Percentiles rank a stretch among this genome's conserved stretches.
Evolutionary conservation across 2,888 invertebrate species (phyloP).

Genomic region (Lysandra bellargus): DNA sequence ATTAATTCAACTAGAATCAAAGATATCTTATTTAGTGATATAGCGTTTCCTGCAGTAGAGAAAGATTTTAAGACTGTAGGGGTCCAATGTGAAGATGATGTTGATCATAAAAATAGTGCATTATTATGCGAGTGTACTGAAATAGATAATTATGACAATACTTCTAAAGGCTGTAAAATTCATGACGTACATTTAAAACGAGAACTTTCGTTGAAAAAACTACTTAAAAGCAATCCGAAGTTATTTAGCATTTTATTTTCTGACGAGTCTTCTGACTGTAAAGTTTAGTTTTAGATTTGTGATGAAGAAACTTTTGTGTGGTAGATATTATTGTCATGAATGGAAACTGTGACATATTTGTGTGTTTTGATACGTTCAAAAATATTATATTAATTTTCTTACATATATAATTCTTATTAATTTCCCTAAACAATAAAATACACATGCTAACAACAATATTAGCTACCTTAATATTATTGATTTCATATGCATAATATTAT

Average conservation of each 20-base stretch:
- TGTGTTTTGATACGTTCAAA: no score
- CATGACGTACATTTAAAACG: conserved; percentile 51
- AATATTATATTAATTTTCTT: no score
- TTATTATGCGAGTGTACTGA: conserved; percentile 52
- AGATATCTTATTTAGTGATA: conserved; percentile 49
- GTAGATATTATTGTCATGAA: not conserved
- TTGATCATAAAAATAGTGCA: conserved; percentile 40
- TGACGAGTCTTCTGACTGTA: conserved; percentile 63
- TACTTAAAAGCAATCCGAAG: conserved; percentile 58
- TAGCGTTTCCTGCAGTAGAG: conserved; percentile 59
- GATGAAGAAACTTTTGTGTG: not conserved
- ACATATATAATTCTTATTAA: no score
- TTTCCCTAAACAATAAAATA: no score
- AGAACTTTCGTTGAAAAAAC: conserved; percentile 51
- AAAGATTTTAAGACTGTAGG: conserved; percentile 54
- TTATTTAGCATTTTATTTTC: conserved; percentile 61
- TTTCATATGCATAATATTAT: no score
- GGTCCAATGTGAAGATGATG: conserved; percentile 65
- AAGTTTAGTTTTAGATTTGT: conserved; percentile 41
- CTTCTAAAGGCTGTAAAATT: not conserved
- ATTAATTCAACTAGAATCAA: conserved; percentile 51
- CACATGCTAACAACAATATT: no score
- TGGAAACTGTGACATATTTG: not conserved
- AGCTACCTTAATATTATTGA: no score
- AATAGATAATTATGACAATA: not conserved